Percentiles rank a stretch among this genome's conserved stretches.
Conservation (phyloP, 2,113 vertebrate species). For the Tiliqua scincoides region DNA sequence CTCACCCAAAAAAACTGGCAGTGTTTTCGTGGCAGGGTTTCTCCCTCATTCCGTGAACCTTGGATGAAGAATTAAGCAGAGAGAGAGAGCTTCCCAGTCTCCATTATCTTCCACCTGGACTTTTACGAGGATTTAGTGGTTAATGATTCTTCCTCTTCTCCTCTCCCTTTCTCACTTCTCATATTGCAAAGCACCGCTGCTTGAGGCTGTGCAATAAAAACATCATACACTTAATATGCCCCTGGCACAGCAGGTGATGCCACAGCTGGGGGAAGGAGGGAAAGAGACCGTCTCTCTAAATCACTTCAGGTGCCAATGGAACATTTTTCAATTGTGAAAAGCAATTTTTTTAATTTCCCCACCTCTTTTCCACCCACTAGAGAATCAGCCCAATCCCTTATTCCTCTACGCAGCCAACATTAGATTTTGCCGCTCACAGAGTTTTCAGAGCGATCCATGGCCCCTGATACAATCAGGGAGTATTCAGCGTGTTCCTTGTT, state of each 20-base stretch:
- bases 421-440: background rate
- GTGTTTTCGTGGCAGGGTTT: background rate
- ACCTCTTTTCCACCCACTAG: background rate
- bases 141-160: background rate
- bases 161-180: background rate
- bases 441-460: background rate
- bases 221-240: constrained; percentile 9
- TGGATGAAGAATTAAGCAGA: background rate
- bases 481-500: constrained; percentile 11
- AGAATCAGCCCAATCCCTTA: background rate
- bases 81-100: background rate
- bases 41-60: background rate
- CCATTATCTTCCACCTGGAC: background rate
- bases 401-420: background rate
- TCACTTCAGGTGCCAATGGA: background rate
- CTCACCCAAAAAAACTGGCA: background rate
- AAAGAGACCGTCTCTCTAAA: background rate
- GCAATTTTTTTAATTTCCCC: background rate
- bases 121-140: background rate
- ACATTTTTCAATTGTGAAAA: background rate
- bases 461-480: constrained; percentile 14
- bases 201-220: constrained; percentile 21
- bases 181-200: background rate
- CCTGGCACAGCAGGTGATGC: accelerated
- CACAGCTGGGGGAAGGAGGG: background rate